Conservation (phyloP, 2,888 invertebrate species). For the Machimus atricapillus region DNA sequence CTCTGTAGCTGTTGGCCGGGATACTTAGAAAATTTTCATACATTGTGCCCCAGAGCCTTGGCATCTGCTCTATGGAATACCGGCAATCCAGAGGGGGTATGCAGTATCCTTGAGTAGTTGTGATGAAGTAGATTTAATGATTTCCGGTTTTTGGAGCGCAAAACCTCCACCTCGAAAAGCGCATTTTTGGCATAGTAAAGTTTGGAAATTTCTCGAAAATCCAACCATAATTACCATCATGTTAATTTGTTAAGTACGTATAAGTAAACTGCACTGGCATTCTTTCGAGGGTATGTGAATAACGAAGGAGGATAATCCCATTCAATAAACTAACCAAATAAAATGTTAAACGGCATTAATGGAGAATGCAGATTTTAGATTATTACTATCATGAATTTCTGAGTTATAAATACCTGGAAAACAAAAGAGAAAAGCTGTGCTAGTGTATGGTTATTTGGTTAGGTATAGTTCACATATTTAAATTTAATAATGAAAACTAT, state of each 20-base stretch:
- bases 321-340: neutral
- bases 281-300: neutral
- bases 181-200: conserved; percentile 1
- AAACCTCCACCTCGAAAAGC: neutral
- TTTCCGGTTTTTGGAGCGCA: neutral
- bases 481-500: neutral
- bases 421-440: neutral
- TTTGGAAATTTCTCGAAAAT: neutral
- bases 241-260: neutral
- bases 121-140: conserved; percentile 12
- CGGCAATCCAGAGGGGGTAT: neutral
- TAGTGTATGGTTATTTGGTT: neutral
- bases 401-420: neutral
- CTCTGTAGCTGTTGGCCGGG: neutral
- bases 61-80: neutral
- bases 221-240: neutral
- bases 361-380: neutral
- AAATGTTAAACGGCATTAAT: neutral
- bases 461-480: neutral
- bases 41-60: neutral
- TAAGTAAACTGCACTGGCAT: neutral
- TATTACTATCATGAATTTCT: neutral
- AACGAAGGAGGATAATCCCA: neutral
- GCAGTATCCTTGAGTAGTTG: neutral
- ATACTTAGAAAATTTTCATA: conserved; percentile 19